phyloP scores from a whole-genome alignment of 53 echinoderm and acorn worm species.

The Temnopleurus reevesii region DNA sequence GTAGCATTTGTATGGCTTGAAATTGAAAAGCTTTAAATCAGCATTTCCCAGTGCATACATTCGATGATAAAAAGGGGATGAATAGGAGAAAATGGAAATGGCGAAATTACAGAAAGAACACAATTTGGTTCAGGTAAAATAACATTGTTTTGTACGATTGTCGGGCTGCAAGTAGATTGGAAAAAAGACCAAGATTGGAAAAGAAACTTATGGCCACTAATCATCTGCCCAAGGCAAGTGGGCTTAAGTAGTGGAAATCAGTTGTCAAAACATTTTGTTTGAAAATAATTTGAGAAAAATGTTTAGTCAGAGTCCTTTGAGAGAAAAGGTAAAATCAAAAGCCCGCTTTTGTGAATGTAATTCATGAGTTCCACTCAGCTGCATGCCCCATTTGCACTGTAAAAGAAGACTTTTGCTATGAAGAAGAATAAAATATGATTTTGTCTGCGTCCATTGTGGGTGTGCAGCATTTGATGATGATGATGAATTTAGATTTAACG shows the following conservation, averaged over 20 bases:
- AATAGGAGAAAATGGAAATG: constrained; percentile 22
- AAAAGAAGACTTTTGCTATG: too few species aligned
- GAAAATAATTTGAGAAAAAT: constrained; percentile 48
- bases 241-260: constrained; percentile 33
- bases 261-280: constrained; percentile 44
- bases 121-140: background rate
- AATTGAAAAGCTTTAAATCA: background rate
- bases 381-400: too few species aligned
- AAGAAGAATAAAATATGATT: too few species aligned
- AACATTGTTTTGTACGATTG: background rate
- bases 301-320: constrained; percentile 32
- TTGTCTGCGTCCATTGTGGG: too few species aligned
- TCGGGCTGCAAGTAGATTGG: background rate
- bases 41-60: background rate
- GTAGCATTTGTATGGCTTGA: background rate
- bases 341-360: constrained; percentile 5
- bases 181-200: too few species aligned
- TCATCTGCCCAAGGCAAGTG: background rate
- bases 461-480: too few species aligned
- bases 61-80: background rate
- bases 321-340: background rate
- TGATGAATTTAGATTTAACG: too few species aligned
- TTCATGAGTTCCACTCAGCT: constrained; percentile 2
- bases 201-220: background rate
- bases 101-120: background rate